phyloP scores from a whole-genome alignment of 2,888 invertebrate genomes.

The Papilio gigon region DNA sequence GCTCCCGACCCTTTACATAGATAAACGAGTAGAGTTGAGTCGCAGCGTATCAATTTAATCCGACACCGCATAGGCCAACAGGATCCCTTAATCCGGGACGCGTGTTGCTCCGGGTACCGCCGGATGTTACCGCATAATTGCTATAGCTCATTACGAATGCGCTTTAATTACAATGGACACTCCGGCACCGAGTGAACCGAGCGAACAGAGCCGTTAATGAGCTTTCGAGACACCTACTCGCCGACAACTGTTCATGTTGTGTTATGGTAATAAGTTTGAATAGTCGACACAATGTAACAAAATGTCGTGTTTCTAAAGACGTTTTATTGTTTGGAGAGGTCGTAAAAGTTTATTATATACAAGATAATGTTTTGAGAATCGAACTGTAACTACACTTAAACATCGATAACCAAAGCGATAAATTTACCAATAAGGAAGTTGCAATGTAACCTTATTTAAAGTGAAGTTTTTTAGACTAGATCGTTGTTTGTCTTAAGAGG shows the following conservation, averaged over 20 bases:
- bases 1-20: constrained; percentile 74
- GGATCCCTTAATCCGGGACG: constrained; percentile 74
- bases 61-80: constrained; percentile 64
- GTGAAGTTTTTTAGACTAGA: constrained; percentile 2
- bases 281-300: constrained; percentile 26
- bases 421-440: constrained; percentile 20
- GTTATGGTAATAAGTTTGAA: constrained; percentile 33
- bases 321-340: constrained; percentile 21
- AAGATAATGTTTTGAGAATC: constrained; percentile 19
- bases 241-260: constrained; percentile 17
- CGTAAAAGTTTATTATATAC: constrained; percentile 7
- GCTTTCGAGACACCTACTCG: constrained; percentile 30
- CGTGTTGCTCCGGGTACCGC: constrained; percentile 64
- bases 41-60: constrained; percentile 78
- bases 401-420: not conserved
- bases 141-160: constrained; percentile 52
- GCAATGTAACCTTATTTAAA: constrained; percentile 3
- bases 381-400: constrained; percentile 14
- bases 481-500: constrained; percentile 2
- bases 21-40: constrained; percentile 74
- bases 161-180: constrained; percentile 43
- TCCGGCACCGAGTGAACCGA: constrained; percentile 19
- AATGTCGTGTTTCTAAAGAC: constrained; percentile 11
- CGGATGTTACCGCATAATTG: constrained; percentile 78
- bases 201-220: constrained; percentile 23